Conservation (phyloP, 2,888 invertebrate genomes). For the Limnephilus auricula region DNA sequence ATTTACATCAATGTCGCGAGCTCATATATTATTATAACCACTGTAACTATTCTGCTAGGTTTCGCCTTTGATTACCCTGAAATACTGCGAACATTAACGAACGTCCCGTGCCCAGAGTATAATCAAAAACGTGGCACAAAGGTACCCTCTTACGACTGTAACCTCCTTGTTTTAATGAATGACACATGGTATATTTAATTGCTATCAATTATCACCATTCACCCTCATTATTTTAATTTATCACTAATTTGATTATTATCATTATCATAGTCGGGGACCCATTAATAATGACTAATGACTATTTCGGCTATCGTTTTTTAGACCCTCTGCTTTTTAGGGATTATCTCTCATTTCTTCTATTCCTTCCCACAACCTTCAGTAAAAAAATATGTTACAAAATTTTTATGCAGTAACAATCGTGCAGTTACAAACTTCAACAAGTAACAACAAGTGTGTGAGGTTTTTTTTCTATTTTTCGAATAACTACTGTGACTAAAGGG, state of each 20-base stretch:
- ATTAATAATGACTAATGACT: neutral
- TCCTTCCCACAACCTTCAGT: no score
- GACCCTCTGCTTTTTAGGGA: no score
- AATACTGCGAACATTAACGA: neutral
- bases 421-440: no score
- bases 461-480: no score
- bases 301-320: neutral
- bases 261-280: neutral
- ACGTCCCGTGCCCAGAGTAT: neutral
- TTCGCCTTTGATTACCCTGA: neutral
- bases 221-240: neutral
- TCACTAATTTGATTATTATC: neutral
- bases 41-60: neutral
- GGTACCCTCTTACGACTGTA: neutral
- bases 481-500: no score
- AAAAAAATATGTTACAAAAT: no score
- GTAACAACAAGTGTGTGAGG: no score
- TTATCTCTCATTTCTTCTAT: no score
- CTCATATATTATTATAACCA: slow-evolving; percentile 2
- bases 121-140: neutral
- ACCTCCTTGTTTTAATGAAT: neutral
- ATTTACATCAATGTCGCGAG: neutral
- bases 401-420: no score
- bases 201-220: neutral
- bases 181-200: neutral